Conservation (phyloP, 2,888 invertebrate genomes). For the Colostygia pectinataria region DNA sequence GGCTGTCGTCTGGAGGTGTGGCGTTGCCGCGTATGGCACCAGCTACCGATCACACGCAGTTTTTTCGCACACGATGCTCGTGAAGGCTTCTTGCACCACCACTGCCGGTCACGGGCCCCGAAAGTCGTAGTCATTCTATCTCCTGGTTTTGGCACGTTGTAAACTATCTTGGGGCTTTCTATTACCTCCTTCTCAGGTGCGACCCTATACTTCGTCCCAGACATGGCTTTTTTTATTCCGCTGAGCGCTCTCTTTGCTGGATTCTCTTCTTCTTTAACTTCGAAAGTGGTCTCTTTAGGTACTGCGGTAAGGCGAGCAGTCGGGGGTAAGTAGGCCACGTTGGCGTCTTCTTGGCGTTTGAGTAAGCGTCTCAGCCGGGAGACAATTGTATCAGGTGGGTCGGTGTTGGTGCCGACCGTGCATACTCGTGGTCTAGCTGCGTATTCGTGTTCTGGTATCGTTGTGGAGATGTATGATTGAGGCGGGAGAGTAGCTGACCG, state of each 20-base stretch:
- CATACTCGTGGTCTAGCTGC: slow-evolving; percentile 54
- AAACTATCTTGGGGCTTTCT: slow-evolving; percentile 75
- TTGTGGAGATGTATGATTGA: slow-evolving; percentile 49
- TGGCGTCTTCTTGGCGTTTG: slow-evolving; percentile 49
- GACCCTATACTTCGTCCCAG: slow-evolving; percentile 68
- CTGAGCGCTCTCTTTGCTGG: slow-evolving; percentile 58
- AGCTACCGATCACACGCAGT: slow-evolving; percentile 55
- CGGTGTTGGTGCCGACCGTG: slow-evolving; percentile 74
- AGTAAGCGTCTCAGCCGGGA: slow-evolving; percentile 53
- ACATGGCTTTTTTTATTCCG: slow-evolving; percentile 66
- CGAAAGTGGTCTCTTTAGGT: slow-evolving; percentile 59
- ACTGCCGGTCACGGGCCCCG: slow-evolving; percentile 59
- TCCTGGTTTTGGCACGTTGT: slow-evolving; percentile 70
- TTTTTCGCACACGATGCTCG: slow-evolving; percentile 54
- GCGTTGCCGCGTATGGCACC: slow-evolving; percentile 60
- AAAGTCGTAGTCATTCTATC: slow-evolving; percentile 74
- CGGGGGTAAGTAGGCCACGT: slow-evolving; percentile 46
- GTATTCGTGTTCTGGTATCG: slow-evolving; percentile 48
- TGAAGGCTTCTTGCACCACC: slow-evolving; percentile 64
- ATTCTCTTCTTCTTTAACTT: slow-evolving; percentile 57
- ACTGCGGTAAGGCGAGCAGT: slow-evolving; percentile 61
- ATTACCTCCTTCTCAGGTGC: slow-evolving; percentile 61
- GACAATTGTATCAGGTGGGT: slow-evolving; percentile 61
- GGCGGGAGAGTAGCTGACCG: slow-evolving; percentile 63
- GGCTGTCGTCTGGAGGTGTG: slow-evolving; percentile 60